Base-by-base conservation (phyloP, 1,140 invertebrate species). In the Aphaenogaster floridana region DNA sequence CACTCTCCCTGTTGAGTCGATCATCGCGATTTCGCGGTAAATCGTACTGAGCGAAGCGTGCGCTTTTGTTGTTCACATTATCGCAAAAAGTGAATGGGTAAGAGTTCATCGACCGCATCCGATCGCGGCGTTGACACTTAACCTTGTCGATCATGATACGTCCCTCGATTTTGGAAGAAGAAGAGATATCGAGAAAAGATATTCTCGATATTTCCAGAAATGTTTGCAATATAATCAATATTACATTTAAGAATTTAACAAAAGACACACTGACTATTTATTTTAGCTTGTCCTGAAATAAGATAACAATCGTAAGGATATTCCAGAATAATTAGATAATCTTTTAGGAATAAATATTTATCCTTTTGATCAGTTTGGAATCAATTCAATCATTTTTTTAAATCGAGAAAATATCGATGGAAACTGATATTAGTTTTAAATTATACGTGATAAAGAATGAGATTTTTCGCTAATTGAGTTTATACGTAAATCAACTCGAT, bases 51-150 rank as follows among this genome's bases (percentile, higher is more conserved):
- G n/a, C 3, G 48, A 80, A 39, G 61, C 6, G 6, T 13, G 48
- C n/a, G 4, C 8, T 80, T 80, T 80, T 80, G 3, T 54, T 42
- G 48, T 21, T 54, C 28, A 7, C 11, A 7, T 50, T 15, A 48
- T 21, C 34, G 79, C 54, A 89, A 85, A 84, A 87, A 89, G 85
- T 84, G 59, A 89, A 89, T 81, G 72, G 68, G 52, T 54, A 64
- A 79, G 66, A 42, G 87, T 87, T 89, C 66, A 59, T 89, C 57
- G 87, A 90, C 64, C 89, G 42, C 5, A 52, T 52, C 57, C 64
- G 13, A 86, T 88, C 15, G 71, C 69, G 57, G 54, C 78, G 28
- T 77, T 88, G 87, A 90, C 72, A 84, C 13, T 76, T 74, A 54
- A 84, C 74, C 88, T 89, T 90, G 78, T 69, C 74, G 52, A 86